A percentile compares a stretch with the other conserved stretches of the same genome.
Evolutionary conservation across 2,113 vertebrate species (phyloP).

Genomic region (Verasper variegatus): DNA sequence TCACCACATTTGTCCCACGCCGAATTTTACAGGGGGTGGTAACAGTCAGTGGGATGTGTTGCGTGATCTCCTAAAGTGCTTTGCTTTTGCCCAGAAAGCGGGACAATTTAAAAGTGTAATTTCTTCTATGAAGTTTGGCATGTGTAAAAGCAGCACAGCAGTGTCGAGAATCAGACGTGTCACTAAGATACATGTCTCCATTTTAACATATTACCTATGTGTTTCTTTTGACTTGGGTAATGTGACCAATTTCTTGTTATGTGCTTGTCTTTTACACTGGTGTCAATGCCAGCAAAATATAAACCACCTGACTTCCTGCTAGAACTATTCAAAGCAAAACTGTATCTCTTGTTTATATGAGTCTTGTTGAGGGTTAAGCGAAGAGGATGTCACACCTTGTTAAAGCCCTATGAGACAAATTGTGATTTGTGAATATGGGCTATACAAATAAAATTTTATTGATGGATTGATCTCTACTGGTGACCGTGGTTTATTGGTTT

Average conservation of each 20-base stretch:
- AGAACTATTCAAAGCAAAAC: background rate
- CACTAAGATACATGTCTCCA: background rate
- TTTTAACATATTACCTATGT: background rate
- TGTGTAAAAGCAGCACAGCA: background rate
- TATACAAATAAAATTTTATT: too few species aligned
- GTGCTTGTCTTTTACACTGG: background rate
- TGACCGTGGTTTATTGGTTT: too few species aligned
- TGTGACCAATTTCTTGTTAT: background rate
- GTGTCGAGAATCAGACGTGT: background rate
- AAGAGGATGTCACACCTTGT: too few species aligned
- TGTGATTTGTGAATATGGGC: too few species aligned
- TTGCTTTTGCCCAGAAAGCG: background rate
- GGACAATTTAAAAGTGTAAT: background rate
- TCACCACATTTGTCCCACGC: background rate
- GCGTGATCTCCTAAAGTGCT: fast-evolving
- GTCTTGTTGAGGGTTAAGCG: too few species aligned
- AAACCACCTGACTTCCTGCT: background rate
- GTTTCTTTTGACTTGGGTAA: too few species aligned
- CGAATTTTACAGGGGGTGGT: background rate
- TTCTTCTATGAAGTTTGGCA: background rate
- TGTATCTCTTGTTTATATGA: too few species aligned
- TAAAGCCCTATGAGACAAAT: too few species aligned
- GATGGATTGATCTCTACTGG: too few species aligned
- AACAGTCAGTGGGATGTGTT: background rate
- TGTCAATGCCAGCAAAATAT: background rate